Conservation (phyloP, 2,888 invertebrate genomes). For the Trichogramma evanescens region DNA sequence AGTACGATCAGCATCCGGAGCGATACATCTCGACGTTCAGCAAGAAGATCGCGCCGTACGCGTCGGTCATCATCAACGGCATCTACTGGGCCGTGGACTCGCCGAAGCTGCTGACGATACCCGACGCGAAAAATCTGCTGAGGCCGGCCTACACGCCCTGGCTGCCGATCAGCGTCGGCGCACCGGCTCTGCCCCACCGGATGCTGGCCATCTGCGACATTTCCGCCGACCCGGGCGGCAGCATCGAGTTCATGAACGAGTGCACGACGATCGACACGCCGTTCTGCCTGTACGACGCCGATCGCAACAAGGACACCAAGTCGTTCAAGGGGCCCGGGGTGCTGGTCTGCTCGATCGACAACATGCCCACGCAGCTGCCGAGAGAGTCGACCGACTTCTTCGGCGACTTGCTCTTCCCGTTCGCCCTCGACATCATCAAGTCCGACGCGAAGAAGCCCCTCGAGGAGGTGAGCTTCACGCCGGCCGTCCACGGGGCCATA, state of each 20-base stretch:
- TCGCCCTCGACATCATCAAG: conserved; percentile 77
- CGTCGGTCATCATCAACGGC: conserved; percentile 93
- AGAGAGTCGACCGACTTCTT: conserved; percentile 97
- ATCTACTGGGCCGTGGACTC: conserved; percentile 99
- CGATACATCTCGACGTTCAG: conserved; percentile 93
- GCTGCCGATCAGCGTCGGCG: conserved; percentile 82
- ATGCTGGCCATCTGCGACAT: conserved; percentile 97
- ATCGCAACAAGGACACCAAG: conserved; percentile 93
- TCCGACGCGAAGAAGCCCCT: conserved; percentile 75
- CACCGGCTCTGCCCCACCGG: conserved; percentile 80
- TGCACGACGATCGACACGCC: conserved; percentile 99
- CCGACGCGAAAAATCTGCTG: conserved; percentile 92
- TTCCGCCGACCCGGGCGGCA: conserved; percentile 97
- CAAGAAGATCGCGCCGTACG: conserved; percentile 94
- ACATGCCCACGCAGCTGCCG: conserved; percentile 91
- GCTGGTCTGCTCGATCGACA: conserved; percentile 98
- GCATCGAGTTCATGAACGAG: conserved; percentile 99
- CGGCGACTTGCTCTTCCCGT: conserved; percentile 86
- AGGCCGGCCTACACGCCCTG: conserved; percentile 86
- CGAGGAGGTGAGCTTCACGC: conserved; percentile 68
- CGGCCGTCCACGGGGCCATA: conserved; percentile 74
- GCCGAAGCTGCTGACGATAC: conserved; percentile 91
- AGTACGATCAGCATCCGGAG: conserved; percentile 90
- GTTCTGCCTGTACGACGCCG: conserved; percentile 98
- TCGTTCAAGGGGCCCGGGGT: conserved; percentile 96